Conservation (phyloP, 2,113 vertebrate genomes). For the Hippocampus abdominalis region DNA sequence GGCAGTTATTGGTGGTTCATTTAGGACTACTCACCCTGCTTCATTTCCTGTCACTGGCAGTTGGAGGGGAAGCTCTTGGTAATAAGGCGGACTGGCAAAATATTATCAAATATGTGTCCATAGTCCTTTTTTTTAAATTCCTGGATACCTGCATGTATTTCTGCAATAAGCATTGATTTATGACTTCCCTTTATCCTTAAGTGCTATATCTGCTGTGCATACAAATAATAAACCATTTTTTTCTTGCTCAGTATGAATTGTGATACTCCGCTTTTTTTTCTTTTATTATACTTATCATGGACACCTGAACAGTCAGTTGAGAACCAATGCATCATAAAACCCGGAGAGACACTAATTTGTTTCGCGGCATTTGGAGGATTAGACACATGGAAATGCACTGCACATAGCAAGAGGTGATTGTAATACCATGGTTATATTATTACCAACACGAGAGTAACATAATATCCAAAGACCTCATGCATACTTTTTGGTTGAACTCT, state of each 20-base stretch:
- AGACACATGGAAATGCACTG: neutral
- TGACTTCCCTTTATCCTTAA: conserved; percentile 7
- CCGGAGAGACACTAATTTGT: neutral
- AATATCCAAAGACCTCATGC: neutral
- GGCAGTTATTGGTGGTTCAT: conserved; percentile 15
- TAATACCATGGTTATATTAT: neutral
- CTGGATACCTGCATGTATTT: conserved; percentile 13
- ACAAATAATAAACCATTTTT: conserved; percentile 5
- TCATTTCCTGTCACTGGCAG: neutral
- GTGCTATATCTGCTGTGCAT: conserved; percentile 8
- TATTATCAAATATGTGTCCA: neutral
- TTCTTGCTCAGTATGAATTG: conserved; percentile 11
- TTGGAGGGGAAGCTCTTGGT: neutral
- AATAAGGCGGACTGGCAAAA: neutral
- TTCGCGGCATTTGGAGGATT: neutral
- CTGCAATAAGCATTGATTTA: conserved; percentile 22
- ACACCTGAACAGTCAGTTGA: neutral
- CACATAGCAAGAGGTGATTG: too few relatives aligned
- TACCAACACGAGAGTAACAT: neutral
- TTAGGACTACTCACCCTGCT: neutral
- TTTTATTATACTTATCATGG: neutral
- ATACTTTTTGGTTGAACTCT: neutral
- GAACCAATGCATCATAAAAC: neutral
- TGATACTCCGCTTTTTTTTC: conserved; percentile 25
- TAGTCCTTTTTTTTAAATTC: neutral